phyloP scores from a whole-genome alignment of 1,140 invertebrate genomes.

The Theocolax elegans region DNA sequence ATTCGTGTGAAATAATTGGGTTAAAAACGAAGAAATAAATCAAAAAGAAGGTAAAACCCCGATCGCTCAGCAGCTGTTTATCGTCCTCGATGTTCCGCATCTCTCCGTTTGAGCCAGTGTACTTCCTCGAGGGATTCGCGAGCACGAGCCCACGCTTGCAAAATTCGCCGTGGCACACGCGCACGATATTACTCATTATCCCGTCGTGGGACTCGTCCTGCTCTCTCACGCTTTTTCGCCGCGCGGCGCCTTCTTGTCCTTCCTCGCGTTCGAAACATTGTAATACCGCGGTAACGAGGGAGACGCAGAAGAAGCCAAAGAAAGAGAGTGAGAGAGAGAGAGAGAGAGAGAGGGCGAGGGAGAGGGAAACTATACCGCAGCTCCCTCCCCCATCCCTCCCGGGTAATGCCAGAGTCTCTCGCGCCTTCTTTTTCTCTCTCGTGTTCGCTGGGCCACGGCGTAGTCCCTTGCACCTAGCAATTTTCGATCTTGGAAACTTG shows the following conservation, averaged over 20 bases:
- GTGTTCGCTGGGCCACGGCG: background rate
- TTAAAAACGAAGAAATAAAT: too few species aligned
- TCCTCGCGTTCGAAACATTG: too few species aligned
- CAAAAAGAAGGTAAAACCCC: too few species aligned
- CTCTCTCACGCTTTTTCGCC: background rate
- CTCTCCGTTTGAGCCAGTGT: too few species aligned
- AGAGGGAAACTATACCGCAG: too few species aligned
- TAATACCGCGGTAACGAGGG: too few species aligned
- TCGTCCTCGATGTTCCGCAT: background rate
- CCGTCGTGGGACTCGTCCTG: background rate
- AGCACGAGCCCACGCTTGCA: slow-evolving; percentile 1
- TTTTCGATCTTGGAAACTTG: slow-evolving; percentile 36
- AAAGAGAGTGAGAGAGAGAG: too few species aligned
- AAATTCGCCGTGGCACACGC: slow-evolving; percentile 10
- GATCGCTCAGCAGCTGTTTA: slow-evolving; percentile 2
- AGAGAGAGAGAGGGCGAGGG: too few species aligned
- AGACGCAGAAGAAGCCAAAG: too few species aligned
- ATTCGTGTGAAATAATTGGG: too few species aligned
- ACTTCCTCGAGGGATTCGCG: background rate
- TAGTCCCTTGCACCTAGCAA: slow-evolving; percentile 30
- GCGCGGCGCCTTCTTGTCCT: background rate
- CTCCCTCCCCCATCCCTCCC: background rate
- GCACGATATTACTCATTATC: slow-evolving; percentile 21
- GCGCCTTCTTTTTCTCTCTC: background rate
- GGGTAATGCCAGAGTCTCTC: slow-evolving; percentile 30